Evolutionary conservation across 2,888 invertebrate genomes (phyloP), one percentile per base, ranked within the genome.

Genomic region (Lumbricus terrestris): DNA sequence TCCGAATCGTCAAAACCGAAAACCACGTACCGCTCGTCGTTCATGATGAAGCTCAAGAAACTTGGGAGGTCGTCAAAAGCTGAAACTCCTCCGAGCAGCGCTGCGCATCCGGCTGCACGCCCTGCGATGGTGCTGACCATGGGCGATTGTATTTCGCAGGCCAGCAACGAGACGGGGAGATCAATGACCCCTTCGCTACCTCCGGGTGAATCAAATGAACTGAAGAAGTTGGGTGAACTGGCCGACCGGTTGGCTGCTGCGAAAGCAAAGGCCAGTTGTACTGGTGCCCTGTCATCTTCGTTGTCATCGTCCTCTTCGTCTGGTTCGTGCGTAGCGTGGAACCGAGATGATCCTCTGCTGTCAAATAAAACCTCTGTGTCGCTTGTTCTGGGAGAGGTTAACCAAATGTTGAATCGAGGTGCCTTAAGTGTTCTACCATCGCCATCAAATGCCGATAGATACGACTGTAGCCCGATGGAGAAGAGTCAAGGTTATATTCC

Each of bases 141-240:
- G 85, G 85, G 85, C 18, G 85, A 85, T 23, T 85, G 33, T 34
- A 85, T 85, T 85, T 85, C 85, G 1, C 34, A 35, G 85, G 85
- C 35, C 5, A 85, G 23, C 85, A 37, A 85, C 18, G 85, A 34
- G 85, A 85, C 37, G 16, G 85, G 20, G 35, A 34, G 37, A 35
- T 85, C 85, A 37, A 3, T 85, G 34, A 85, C 85, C 37, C 85
- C 85, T 35, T 85, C 35, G 6, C 8, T 85, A 37, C 85, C 85
- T 15, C 85, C 35, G 6, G 85, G 35, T 34, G 20, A 85, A 85
- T 85, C 85, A 3, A 85, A 37, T 16, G 85, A 85, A 37, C 85
- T 85, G 85, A 85, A 23, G 85, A 85, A 85, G 85, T 37, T 85
- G 35, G 85, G 35, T 37, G 85, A 85, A 85, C 37, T 85, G 85